Evolutionary conservation across 1,140 invertebrate species (phyloP).

Genomic region (Bombus pascuorum): DNA sequence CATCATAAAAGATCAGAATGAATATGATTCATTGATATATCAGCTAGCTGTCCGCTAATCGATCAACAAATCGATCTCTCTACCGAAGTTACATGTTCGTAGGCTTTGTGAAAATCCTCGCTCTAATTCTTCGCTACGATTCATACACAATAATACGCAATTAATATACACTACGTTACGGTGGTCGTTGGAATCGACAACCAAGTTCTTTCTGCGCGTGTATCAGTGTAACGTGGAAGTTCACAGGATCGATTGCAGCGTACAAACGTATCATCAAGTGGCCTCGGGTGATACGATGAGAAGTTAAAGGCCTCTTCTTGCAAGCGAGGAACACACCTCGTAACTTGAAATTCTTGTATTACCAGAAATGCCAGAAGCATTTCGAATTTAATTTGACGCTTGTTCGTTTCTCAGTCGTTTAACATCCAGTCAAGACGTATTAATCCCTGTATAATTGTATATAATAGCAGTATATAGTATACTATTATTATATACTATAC

Average conservation of each 20-base stretch:
- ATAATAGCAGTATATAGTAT: too few species aligned
- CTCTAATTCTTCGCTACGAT: background rate
- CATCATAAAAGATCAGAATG: background rate
- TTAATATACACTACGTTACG: background rate
- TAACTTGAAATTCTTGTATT: background rate
- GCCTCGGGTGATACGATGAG: background rate
- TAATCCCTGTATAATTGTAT: too few species aligned
- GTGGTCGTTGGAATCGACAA: background rate
- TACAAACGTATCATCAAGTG: conserved; percentile 16
- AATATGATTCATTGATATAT: background rate
- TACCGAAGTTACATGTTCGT: background rate
- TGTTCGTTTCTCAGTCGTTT: too few species aligned
- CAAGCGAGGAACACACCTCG: background rate
- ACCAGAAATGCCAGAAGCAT: too few species aligned
- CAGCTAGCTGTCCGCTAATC: too few species aligned
- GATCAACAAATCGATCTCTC: background rate
- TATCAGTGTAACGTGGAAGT: conserved; percentile 8
- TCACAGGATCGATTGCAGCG: conserved; percentile 10
- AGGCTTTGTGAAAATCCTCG: background rate
- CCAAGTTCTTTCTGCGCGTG: background rate
- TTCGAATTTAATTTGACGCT: too few species aligned
- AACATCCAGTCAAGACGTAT: too few species aligned
- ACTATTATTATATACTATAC: too few species aligned
- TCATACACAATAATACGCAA: background rate
- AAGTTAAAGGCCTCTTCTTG: background rate